Percentiles rank a stretch among this genome's conserved stretches.
phyloP scores from a whole-genome alignment of 2,888 invertebrate species.

The Bombylius discolor region DNA sequence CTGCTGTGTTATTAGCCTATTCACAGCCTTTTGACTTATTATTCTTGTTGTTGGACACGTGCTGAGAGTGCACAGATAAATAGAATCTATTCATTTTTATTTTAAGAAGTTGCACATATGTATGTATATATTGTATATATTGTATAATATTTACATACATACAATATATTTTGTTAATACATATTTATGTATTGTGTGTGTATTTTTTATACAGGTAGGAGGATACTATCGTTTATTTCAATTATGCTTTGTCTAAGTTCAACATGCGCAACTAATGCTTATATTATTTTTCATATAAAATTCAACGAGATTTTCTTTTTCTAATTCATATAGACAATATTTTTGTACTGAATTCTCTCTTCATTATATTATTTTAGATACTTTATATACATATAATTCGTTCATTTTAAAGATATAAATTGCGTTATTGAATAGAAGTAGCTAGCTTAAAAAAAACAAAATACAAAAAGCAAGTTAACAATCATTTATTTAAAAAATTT shows the following conservation, averaged over 20 bases:
- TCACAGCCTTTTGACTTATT: slow-evolving; percentile 4
- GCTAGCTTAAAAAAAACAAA: too few species aligned
- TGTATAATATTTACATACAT: not conserved
- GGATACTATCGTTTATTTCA: slow-evolving; percentile 14
- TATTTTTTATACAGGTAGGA: slow-evolving; percentile 8
- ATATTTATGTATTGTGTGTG: too few species aligned
- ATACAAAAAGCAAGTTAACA: too few species aligned
- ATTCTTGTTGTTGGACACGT: slow-evolving; percentile 13
- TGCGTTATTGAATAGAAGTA: too few species aligned
- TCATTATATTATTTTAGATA: too few species aligned
- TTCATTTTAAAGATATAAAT: too few species aligned
- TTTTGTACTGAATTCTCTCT: too few species aligned
- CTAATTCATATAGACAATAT: too few species aligned
- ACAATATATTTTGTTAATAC: too few species aligned
- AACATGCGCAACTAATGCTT: slow-evolving; percentile 7
- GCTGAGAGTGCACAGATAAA: slow-evolving; percentile 2
- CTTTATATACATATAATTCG: too few species aligned
- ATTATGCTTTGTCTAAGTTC: slow-evolving; percentile 12
- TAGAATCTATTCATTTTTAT: not conserved
- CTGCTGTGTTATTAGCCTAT: slow-evolving; percentile 12
- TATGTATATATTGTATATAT: not conserved
- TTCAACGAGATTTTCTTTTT: not conserved
- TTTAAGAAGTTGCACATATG: too few species aligned
- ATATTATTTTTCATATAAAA: not conserved
- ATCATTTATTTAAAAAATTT: too few species aligned